Evolutionary conservation across 2,797 vertebrate genomes (phyloP).

Genomic region (Rhynchonycteris naso): DNA sequence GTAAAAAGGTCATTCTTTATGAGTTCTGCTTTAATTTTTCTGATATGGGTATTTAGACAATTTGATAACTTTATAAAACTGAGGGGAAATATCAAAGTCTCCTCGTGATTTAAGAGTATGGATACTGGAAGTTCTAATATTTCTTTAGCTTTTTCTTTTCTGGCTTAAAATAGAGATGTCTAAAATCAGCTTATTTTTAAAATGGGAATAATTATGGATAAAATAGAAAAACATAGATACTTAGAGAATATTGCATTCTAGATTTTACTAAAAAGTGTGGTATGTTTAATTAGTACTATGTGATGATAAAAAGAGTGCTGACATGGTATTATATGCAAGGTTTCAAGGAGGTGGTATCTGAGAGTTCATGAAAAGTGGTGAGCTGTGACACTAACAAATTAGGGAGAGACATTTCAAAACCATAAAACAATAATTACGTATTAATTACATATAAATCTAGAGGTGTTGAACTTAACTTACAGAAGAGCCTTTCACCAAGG

Average conservation of each 20-base stretch:
- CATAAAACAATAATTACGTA: background rate
- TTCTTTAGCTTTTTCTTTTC: conserved; percentile 3
- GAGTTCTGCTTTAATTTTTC: conserved; percentile 27
- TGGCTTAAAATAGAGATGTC: background rate
- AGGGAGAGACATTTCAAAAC: background rate
- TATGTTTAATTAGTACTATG: background rate
- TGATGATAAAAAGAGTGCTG: background rate
- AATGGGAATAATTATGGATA: background rate
- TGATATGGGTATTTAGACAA: conserved; percentile 11
- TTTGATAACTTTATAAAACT: background rate
- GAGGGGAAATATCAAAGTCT: background rate
- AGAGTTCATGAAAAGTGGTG: background rate
- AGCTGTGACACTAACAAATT: background rate
- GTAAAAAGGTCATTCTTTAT: background rate
- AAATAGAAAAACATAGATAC: background rate
- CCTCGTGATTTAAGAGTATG: background rate
- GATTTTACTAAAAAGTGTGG: background rate
- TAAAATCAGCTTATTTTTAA: background rate
- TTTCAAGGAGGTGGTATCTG: background rate
- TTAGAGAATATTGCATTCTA: background rate
- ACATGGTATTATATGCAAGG: background rate
- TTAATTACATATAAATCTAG: background rate
- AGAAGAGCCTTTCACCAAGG: background rate
- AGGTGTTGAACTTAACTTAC: background rate
- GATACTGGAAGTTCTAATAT: background rate